Base-by-base conservation (phyloP, 2,113 vertebrate species). In the Eleginops maclovinus region DNA sequence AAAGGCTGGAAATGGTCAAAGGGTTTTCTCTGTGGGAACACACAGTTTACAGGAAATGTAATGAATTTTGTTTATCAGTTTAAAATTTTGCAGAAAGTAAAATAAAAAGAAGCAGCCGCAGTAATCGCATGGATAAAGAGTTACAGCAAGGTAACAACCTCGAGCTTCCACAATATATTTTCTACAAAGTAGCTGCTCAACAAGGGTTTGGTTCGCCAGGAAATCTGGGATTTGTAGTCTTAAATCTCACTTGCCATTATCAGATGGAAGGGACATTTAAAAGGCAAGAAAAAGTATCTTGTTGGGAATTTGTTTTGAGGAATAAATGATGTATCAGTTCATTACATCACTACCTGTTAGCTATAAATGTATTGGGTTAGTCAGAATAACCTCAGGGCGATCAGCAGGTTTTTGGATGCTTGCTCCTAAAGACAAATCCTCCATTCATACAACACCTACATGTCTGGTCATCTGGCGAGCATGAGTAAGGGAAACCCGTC, bases 401-500 rank as follows among this genome's bases (percentile, higher is more conserved):
- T 82, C 31, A 65, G 66, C n/a, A 43, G 28, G 15, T 58, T 31
- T 59, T 55, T 16, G 9, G 28, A 43, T 21, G 21, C 54, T 31
- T 36, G 10, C 44, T 2, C 19, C 61, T 24, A 2, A 59, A 78
- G 54, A 87, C 82, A 88, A 80, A 80, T 69, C 72, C 46, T 55
- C 79, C 77, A 85, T 85, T 85, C 71, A 88, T 81, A 60, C 64
- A 68, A 22, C 46, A 2, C 31, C 46, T 69, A 60, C 75, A 50
- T 15, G 43, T 49, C 75, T 85, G 64, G 56, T 22, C 53, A 53
- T 51, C 79, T 50, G 75, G 80, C 41, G 41, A 14, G 55, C 65
- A 71, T 87, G 85, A 91, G 82, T 86, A 61, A 87, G 44, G 78
- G 79, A 90, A 88, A 88, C 80, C 77, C 85, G 81, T 72, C 51